Base-by-base conservation (phyloP, 2,797 vertebrate species). In the Buphagus erythrorhynchus region DNA sequence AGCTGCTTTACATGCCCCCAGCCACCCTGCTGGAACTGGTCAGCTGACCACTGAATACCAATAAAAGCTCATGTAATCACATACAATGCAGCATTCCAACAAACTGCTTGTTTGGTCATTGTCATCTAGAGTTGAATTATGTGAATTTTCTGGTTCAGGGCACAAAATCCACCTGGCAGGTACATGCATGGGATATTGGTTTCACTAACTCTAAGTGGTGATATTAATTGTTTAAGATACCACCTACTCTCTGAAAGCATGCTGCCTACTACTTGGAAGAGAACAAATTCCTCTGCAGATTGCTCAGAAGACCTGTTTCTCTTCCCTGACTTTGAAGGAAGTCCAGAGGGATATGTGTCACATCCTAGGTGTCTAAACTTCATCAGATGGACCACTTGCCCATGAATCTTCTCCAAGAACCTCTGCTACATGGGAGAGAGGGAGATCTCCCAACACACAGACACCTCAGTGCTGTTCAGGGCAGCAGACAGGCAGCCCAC, bases 351-450 rank as follows among this genome's bases (percentile, higher is more conserved):
- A 9, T 16, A 58, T 10, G 2, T 42, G 48, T 58, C 40, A 38
- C 36, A 55, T 21, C 9, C 31, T 40, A 10, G 6, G 5, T 61
- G n/a, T n/a, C 59, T 66, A 42, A 90, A 81, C 38, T 75, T 65
- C 35, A 66, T 20, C 38, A 65, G 25, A 3, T 36, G 28, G 31
- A 81, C 29, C 3, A 16, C 16, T 29, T 59, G 21, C 7, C 8
- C 11, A 16, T 5, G 2, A 51, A 36, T 52, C 26, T 63, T 67
- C 81, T 75, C 22, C 38, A 71, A 68, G 42, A 86, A 57, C 14
- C 7, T 48, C 33, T 57, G n/a, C 19, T 55, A 8, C 0, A 0
- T 6, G 25, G 43, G 26, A 71, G 24, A 2, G 2, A 81, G 20
- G 38, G 31, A 81, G 13, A 17, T 12, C 10, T 46, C 13, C 68